phyloP scores from a whole-genome alignment of 2,797 vertebrate genomes.

The Sebastolobus alascanus region DNA sequence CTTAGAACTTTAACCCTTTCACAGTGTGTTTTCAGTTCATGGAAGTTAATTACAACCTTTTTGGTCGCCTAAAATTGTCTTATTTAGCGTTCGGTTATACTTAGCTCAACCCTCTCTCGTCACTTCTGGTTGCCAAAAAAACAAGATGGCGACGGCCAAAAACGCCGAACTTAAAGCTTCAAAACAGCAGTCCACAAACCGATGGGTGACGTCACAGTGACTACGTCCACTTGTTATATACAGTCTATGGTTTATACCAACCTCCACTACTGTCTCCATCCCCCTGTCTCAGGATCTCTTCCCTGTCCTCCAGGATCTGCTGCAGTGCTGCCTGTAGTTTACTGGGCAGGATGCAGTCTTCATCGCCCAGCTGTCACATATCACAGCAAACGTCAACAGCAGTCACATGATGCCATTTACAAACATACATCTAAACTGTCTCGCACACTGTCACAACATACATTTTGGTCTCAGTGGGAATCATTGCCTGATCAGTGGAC shows the following conservation, averaged over 20 bases:
- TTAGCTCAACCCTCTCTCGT: too few species aligned
- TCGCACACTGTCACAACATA: background rate
- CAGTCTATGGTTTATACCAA: slow-evolving; percentile 31
- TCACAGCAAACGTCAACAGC: slow-evolving; percentile 35
- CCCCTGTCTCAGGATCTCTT: slow-evolving; percentile 89
- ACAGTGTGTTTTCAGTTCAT: accelerated
- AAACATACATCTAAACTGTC: background rate
- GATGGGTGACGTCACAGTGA: accelerated
- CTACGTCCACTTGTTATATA: too few species aligned
- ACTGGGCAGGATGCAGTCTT: slow-evolving; percentile 95
- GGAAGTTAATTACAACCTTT: too few species aligned
- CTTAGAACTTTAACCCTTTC: too few species aligned
- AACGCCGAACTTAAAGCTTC: too few species aligned
- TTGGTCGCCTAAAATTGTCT: too few species aligned
- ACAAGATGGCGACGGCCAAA: too few species aligned
- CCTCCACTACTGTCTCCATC: slow-evolving; percentile 67
- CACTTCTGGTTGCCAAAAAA: too few species aligned
- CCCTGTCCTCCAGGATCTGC: slow-evolving; percentile 93
- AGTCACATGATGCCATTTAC: slow-evolving; percentile 7
- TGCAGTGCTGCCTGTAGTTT: slow-evolving; percentile 95
- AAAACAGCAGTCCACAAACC: too few species aligned
- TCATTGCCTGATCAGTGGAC: background rate
- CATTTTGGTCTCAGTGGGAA: background rate
- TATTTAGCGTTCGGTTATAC: too few species aligned
- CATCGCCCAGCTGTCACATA: slow-evolving; percentile 90